phyloP scores from a whole-genome alignment of 2,113 vertebrate species.

The Neotoma lepida region DNA sequence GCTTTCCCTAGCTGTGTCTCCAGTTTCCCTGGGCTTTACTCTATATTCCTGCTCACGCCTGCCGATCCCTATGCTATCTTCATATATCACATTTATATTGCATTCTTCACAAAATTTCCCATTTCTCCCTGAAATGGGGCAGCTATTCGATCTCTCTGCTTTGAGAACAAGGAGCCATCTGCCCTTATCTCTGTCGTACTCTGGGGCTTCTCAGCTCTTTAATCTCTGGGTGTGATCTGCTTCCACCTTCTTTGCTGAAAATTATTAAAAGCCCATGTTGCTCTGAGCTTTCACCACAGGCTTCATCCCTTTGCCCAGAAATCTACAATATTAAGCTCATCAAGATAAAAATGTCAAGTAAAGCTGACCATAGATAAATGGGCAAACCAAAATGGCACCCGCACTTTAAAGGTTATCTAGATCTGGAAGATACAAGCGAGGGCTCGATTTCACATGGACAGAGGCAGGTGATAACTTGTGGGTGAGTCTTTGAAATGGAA shows the following conservation, averaged over 20 bases:
- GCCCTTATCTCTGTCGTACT: neutral
- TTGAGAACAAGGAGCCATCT: neutral
- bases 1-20: neutral
- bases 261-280: conserved; percentile 26
- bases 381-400: conserved; percentile 24
- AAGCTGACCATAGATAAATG: conserved; percentile 43
- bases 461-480: neutral
- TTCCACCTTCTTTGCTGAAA: neutral
- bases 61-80: neutral
- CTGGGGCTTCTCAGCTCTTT: neutral
- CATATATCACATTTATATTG: neutral
- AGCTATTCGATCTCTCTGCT: neutral
- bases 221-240: neutral
- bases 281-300: conserved; percentile 9
- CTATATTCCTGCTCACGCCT: neutral
- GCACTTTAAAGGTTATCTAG: conserved; percentile 51
- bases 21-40: neutral
- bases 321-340: conserved; percentile 46
- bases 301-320: neutral
- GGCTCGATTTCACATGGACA: conserved; percentile 38
- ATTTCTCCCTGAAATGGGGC: neutral
- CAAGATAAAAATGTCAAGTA: conserved; percentile 45
- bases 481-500: conserved; percentile 46
- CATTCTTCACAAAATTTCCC: neutral
- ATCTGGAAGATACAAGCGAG: conserved; percentile 30